Conservation (phyloP, 2,113 vertebrate species). For the Condylura cristata region DNA sequence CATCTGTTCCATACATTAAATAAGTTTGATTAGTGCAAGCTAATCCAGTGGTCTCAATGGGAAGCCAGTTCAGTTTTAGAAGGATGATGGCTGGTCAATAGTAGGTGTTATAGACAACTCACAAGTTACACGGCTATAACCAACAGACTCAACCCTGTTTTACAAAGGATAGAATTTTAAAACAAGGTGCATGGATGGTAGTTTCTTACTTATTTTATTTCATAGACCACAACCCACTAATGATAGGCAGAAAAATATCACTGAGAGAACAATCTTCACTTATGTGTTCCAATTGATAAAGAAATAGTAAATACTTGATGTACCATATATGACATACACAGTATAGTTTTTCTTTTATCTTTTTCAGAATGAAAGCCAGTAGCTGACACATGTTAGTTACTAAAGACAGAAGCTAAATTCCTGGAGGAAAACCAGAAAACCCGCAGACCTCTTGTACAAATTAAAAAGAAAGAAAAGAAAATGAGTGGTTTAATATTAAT, state of each 20-base stretch:
- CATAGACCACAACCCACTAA: neutral
- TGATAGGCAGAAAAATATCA: neutral
- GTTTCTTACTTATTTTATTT: neutral
- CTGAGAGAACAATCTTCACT: constrained; percentile 19
- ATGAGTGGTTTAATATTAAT: neutral
- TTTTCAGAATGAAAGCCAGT: neutral
- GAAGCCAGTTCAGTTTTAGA: neutral
- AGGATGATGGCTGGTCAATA: neutral
- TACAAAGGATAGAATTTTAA: neutral
- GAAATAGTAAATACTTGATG: neutral
- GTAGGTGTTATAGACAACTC: neutral
- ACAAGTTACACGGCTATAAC: neutral
- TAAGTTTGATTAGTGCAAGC: neutral
- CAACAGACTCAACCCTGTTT: neutral
- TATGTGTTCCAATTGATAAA: constrained; percentile 12
- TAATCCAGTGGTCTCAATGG: neutral
- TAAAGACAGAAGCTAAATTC: neutral
- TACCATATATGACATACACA: neutral
- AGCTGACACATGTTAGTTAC: neutral
- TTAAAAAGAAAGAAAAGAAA: neutral
- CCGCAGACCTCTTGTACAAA: neutral
- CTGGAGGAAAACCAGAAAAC: neutral
- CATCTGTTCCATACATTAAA: neutral
- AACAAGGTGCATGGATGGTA: neutral
- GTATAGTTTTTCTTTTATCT: neutral